Base-by-base conservation (phyloP, 2,797 vertebrate species). In the Argentina silus region DNA sequence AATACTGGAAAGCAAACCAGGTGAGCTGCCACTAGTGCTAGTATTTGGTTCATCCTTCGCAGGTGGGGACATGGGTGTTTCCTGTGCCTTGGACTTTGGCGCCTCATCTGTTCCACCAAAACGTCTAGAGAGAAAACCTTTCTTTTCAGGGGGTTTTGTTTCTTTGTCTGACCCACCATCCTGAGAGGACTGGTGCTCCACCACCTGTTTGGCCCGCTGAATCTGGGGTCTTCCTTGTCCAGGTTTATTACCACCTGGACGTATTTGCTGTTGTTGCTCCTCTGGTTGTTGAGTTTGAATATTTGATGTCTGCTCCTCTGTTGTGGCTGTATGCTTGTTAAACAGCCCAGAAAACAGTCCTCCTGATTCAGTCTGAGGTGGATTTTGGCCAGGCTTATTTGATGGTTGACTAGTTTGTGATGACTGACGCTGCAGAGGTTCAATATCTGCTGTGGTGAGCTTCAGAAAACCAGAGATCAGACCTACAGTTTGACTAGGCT, bases 391-490 rank as follows among this genome's bases (percentile, higher is more conserved):
- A 65, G 81, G 23, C 23, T 83, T 85, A 64, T 73, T 69, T 63
- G 67, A 17, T 56, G 65, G 48, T 67, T 89, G 81, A 79, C 61
- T 42, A 64, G 21, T 51, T 71, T 88, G 75, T 64, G 82, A 21
- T 19, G 81, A 56, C 1, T 78, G 83, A 53, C 85, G 83, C 65
- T 91, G 88, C 45, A 90, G 88, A 42, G 83, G 66, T 67, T 68
- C 79, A 78, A 73, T 85, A 63, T 93, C 95, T 83, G 82, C 84
- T 60, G 93, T 89, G 78, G 94, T 86, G 87, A 94, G 90, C 21
- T 83, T 93, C 69, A 95, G 90, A 72, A 97, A 88, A 44, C 91
- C 95, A 45, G 96, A 95, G 84, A 97, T 85, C 70, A 97, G 85
- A 53, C 93, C 87, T 63, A 86, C 91, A 79, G 89, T 80, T 56